A percentile compares a stretch with the other conserved stretches of the same genome.
Conservation (phyloP, 2,888 invertebrate genomes). For the Agrochola lota region DNA sequence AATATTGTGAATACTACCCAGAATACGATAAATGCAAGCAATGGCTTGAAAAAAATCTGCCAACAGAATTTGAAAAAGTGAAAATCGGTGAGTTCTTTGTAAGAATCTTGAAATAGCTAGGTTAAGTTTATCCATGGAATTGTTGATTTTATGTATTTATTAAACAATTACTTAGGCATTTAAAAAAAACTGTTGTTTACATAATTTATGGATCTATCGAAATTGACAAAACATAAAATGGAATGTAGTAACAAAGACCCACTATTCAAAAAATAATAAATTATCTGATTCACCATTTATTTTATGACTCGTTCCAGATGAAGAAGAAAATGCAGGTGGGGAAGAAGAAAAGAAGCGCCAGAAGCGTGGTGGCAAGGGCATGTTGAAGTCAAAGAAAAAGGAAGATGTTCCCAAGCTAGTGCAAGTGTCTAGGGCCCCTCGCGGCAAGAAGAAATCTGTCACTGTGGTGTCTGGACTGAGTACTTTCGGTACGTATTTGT, state of each 20-base stretch:
- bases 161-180: neutral
- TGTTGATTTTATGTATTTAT: neutral
- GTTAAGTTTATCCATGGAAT: slow-evolving; percentile 58
- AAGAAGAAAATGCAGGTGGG: slow-evolving; percentile 93
- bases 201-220: neutral
- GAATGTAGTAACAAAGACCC: neutral
- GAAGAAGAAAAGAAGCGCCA: slow-evolving; percentile 99
- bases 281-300: neutral
- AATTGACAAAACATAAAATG: neutral
- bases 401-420: slow-evolving; percentile 97
- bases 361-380: slow-evolving; percentile 99
- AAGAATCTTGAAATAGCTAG: slow-evolving; percentile 37
- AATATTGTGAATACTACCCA: slow-evolving; percentile 99
- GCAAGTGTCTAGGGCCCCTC: slow-evolving; percentile 96
- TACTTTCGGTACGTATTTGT: slow-evolving; percentile 94
- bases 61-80: slow-evolving; percentile 97
- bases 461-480: slow-evolving; percentile 99
- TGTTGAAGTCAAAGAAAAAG: slow-evolving; percentile 98
- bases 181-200: neutral
- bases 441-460: slow-evolving; percentile 99
- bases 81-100: slow-evolving; percentile 91
- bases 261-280: too few species aligned
- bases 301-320: slow-evolving; percentile 80
- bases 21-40: slow-evolving; percentile 99
- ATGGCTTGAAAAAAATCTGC: slow-evolving; percentile 98